These are phyloP conservation scores for Drosophila obscura DNA, from an alignment of 1,140 invertebrate genomes.

Conservation along the genomic window DNA sequence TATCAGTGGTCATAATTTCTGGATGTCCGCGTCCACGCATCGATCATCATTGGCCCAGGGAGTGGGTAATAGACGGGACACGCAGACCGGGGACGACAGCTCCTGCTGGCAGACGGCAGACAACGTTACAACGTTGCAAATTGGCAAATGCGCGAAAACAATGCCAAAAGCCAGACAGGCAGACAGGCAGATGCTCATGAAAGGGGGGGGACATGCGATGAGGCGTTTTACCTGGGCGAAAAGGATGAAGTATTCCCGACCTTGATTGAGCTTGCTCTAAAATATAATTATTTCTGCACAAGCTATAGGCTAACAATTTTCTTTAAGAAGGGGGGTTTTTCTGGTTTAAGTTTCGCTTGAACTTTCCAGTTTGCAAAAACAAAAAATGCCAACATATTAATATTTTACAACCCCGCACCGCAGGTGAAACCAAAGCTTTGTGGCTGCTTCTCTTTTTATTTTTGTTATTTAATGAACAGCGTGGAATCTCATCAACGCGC, in stretches of 20 bases:
- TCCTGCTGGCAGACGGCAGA: slow-evolving; percentile 16
- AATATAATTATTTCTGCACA: too few species aligned
- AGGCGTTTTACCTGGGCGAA: too few species aligned
- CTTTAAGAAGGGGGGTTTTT: too few species aligned
- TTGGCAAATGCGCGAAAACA: slow-evolving; percentile 57
- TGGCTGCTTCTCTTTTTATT: slow-evolving; percentile 2
- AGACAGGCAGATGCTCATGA: slow-evolving; percentile 3
- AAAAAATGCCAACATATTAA: neutral
- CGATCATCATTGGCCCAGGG: slow-evolving; percentile 57
- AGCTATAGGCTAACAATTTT: neutral
- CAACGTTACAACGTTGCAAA: slow-evolving; percentile 38
- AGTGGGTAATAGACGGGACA: slow-evolving; percentile 36
- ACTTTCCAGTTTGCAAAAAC: neutral
- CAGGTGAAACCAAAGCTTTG: slow-evolving; percentile 22
- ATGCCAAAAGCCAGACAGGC: slow-evolving; percentile 15
- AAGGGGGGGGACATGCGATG: neutral
- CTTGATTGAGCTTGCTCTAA: too few species aligned
- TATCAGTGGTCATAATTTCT: slow-evolving; percentile 71
- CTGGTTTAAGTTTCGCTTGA: too few species aligned
- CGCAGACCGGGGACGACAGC: slow-evolving; percentile 31
- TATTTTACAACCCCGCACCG: slow-evolving; percentile 15
- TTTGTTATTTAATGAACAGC: slow-evolving; percentile 10
- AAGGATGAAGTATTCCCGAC: too few species aligned
- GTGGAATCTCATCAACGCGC: slow-evolving; percentile 29
- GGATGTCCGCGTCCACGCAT: slow-evolving; percentile 54